These are phyloP conservation scores for Drosophila multiciliata DNA, from an alignment of 2,888 invertebrate species.

Conservation along the genomic window DNA sequence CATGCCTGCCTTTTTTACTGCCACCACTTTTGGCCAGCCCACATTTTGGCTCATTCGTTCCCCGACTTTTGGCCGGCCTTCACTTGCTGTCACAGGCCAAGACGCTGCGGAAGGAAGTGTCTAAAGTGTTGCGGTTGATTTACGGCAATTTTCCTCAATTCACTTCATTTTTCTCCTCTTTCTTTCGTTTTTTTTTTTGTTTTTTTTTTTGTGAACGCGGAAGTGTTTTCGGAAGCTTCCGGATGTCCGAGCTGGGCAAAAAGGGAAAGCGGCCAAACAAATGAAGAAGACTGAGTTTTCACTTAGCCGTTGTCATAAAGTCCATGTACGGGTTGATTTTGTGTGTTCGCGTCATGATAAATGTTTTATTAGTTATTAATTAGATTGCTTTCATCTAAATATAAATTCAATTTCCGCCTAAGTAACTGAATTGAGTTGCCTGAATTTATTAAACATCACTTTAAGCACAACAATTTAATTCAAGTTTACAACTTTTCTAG, in stretches of 20 bases:
- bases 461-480: not conserved
- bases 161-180: conserved; percentile 1
- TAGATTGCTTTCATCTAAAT: conserved; percentile 20
- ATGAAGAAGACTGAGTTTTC: conserved; percentile 34
- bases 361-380: conserved; percentile 56
- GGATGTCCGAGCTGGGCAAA: conserved; percentile 51
- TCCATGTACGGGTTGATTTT: conserved; percentile 40
- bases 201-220: conserved; percentile 27
- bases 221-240: conserved; percentile 59
- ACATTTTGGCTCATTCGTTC: conserved; percentile 18
- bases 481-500: not conserved
- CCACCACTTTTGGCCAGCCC: conserved; percentile 24
- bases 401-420: conserved; percentile 40
- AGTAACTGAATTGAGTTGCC: not conserved
- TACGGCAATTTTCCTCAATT: conserved; percentile 46
- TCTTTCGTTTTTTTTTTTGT: not conserved
- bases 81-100: conserved; percentile 58
- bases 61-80: conserved; percentile 23
- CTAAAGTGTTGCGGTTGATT: conserved; percentile 69
- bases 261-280: conserved; percentile 11
- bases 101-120: conserved; percentile 61
- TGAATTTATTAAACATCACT: not conserved
- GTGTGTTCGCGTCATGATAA: conserved; percentile 39
- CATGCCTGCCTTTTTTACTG: conserved; percentile 55
- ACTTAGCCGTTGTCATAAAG: conserved; percentile 49